Conservation (phyloP, 2,797 vertebrate species). For the Acanthurus leucopareius region DNA sequence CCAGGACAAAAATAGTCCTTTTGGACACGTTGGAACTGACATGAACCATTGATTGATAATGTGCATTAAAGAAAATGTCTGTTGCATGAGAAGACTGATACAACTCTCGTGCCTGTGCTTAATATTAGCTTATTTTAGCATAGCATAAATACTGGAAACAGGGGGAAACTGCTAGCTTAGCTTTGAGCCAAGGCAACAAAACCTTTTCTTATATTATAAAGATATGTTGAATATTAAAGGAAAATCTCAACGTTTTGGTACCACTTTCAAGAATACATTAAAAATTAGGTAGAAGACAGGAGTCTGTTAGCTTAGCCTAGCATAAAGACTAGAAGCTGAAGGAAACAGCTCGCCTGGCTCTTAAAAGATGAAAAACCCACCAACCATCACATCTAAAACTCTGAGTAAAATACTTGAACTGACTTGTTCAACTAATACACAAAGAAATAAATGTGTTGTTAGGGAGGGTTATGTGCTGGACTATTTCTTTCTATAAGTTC, state of each 20-base stretch:
- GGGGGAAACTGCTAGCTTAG: not conserved
- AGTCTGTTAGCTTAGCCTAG: not conserved
- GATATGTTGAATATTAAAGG: not conserved
- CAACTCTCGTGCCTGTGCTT: not conserved
- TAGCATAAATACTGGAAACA: constrained; percentile 11
- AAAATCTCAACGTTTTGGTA: no score
- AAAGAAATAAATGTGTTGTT: not conserved
- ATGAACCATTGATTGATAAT: not conserved
- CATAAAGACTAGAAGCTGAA: not conserved
- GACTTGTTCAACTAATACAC: not conserved
- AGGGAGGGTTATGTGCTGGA: not conserved
- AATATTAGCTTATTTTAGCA: constrained; percentile 1
- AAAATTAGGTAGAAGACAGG: not conserved
- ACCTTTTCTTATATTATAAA: not conserved
- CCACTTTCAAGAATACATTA: not conserved
- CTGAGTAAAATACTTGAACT: not conserved
- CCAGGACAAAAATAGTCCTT: constrained; percentile 17
- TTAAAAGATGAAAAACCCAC: not conserved
- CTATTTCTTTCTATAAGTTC: not conserved
- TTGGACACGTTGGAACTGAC: not conserved
- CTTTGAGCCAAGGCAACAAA: not conserved
- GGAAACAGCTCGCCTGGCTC: not conserved
- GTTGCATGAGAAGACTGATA: not conserved
- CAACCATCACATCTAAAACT: not conserved
- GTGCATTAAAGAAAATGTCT: not conserved